Conservation (phyloP, 2,113 vertebrate species). For the Tretioscincus oriximinensis region DNA sequence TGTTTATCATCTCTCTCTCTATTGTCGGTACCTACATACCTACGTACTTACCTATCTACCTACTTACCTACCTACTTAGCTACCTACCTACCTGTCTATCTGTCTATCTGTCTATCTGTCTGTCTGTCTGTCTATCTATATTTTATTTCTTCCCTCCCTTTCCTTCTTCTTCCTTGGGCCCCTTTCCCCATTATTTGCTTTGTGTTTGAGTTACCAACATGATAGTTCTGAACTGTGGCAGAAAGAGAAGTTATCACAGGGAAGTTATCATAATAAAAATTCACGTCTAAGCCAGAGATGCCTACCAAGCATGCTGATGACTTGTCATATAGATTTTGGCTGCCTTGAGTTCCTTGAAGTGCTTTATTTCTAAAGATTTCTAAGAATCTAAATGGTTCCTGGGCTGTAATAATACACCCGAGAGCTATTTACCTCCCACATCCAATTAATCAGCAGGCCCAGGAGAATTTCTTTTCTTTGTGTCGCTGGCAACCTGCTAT, state of each 20-base stretch:
- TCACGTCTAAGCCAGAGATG: too few species aligned
- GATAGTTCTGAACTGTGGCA: background rate
- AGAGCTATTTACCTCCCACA: background rate
- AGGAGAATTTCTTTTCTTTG: background rate
- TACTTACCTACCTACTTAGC: too few species aligned
- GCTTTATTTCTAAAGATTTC: background rate
- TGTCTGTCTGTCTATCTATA: too few species aligned
- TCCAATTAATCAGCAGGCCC: background rate
- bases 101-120: too few species aligned
- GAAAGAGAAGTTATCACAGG: background rate
- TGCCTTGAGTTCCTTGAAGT: background rate
- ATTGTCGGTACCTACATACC: too few species aligned
- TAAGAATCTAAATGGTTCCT: background rate
- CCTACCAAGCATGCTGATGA: background rate
- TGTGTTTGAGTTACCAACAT: background rate
- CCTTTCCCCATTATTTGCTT: too few species aligned
- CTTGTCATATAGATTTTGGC: background rate
- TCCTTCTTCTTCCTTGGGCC: too few species aligned
- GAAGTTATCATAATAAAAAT: too few species aligned
- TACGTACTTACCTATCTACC: too few species aligned
- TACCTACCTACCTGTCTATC: too few species aligned
- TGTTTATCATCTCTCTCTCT: too few species aligned
- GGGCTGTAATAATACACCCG: background rate
- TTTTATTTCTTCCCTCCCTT: too few species aligned
- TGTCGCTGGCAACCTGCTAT: background rate